phyloP scores from a whole-genome alignment of 2,113 vertebrate genomes.

The Xiphorhynchus elegans region DNA sequence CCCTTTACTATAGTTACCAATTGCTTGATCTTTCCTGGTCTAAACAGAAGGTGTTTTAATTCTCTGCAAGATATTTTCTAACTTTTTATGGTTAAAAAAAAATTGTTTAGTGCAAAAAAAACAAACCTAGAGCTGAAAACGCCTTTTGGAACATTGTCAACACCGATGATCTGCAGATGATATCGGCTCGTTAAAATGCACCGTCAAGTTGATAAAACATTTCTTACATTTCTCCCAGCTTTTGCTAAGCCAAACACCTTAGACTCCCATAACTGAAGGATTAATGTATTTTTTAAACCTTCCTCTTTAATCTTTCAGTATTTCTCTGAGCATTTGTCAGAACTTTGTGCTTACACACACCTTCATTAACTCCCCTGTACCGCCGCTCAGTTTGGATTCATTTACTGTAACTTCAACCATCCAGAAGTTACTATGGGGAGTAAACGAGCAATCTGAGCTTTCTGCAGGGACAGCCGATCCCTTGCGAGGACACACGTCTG shows the following conservation, averaged over 20 bases:
- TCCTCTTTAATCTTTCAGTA: conserved; percentile 56
- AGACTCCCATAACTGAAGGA: conserved; percentile 33
- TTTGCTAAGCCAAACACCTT: neutral
- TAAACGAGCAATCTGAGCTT: conserved; percentile 37
- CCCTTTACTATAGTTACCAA: neutral
- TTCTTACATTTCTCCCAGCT: neutral
- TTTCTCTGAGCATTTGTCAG: conserved; percentile 62
- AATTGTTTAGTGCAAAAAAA: neutral
- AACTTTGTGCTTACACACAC: conserved; percentile 30
- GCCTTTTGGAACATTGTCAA: neutral
- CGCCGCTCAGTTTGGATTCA: neutral
- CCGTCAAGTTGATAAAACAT: conserved; percentile 16
- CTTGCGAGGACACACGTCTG: neutral
- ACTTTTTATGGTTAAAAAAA: neutral
- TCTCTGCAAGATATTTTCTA: neutral
- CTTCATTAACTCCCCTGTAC: conserved; percentile 36
- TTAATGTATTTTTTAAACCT: conserved; percentile 65
- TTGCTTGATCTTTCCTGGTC: neutral
- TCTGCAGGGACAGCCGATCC: conserved; percentile 49
- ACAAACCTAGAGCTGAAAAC: neutral
- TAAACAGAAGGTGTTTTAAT: neutral
- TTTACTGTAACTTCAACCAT: conserved; percentile 35
- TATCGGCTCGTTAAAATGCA: conserved; percentile 37
- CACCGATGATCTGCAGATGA: neutral
- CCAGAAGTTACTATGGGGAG: neutral